Evolutionary conservation across 2,888 invertebrate genomes (phyloP).

Genomic region (Prosapia bicincta): DNA sequence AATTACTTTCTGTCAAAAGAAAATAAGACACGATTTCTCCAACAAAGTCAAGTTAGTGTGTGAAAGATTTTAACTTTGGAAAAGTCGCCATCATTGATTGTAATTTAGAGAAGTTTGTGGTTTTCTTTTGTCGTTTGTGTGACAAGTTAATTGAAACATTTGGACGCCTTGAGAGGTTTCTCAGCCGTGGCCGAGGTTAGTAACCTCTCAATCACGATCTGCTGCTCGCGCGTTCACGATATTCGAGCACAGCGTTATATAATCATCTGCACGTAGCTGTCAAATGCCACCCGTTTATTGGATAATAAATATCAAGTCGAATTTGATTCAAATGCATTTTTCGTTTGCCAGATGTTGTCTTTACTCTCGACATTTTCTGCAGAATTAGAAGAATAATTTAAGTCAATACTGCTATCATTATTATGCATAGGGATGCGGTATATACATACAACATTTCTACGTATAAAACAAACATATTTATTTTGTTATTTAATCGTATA

Average conservation of each 20-base stretch:
- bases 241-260: neutral
- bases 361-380: too few relatives aligned
- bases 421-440: too few relatives aligned
- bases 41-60: neutral
- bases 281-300: neutral
- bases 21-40: neutral
- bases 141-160: neutral
- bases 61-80: neutral
- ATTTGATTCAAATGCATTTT: too few relatives aligned
- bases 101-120: neutral
- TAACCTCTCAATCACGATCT: neutral
- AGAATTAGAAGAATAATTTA: too few relatives aligned
- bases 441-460: too few relatives aligned
- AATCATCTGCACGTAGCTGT: neutral
- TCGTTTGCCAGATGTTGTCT: too few relatives aligned
- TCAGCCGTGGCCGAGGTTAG: neutral
- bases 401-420: too few relatives aligned
- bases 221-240: neutral
- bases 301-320: neutral
- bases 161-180: neutral
- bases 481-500: too few relatives aligned
- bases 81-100: neutral
- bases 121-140: constrained; percentile 2
- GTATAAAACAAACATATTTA: too few relatives aligned
- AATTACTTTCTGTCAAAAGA: neutral